Evolutionary conservation across 2,797 vertebrate species (phyloP).

Genomic region (Cryptoprocta ferox): DNA sequence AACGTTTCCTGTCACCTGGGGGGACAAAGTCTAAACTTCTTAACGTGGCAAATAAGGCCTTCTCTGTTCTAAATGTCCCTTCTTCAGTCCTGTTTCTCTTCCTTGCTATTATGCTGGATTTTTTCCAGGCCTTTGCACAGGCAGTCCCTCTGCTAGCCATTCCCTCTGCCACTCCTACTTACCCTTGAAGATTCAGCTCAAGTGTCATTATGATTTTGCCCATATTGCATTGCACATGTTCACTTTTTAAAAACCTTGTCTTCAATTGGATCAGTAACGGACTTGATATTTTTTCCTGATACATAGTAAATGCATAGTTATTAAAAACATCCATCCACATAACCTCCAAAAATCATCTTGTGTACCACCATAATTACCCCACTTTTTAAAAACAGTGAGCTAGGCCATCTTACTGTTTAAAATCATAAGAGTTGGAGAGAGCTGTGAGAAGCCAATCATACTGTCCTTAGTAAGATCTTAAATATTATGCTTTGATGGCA

Average conservation of each 20-base stretch:
- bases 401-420: neutral
- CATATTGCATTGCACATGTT: neutral
- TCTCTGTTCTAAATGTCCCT: neutral
- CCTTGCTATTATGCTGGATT: neutral
- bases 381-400: neutral
- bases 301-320: neutral
- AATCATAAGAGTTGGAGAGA: neutral
- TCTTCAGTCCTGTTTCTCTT: neutral
- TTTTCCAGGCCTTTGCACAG: neutral
- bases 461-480: neutral
- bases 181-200: neutral
- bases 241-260: conserved; percentile 4
- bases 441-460: neutral
- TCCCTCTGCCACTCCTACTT: neutral
- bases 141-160: no score
- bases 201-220: neutral
- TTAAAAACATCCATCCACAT: neutral
- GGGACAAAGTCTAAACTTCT: neutral
- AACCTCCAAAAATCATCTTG: neutral
- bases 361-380: neutral
- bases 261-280: neutral
- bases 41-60: neutral
- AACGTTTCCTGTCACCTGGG: neutral
- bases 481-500: neutral
- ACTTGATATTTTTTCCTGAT: conserved; percentile 17